phyloP scores from a whole-genome alignment of 2,797 vertebrate genomes.

The Kryptopterus vitreolus region DNA sequence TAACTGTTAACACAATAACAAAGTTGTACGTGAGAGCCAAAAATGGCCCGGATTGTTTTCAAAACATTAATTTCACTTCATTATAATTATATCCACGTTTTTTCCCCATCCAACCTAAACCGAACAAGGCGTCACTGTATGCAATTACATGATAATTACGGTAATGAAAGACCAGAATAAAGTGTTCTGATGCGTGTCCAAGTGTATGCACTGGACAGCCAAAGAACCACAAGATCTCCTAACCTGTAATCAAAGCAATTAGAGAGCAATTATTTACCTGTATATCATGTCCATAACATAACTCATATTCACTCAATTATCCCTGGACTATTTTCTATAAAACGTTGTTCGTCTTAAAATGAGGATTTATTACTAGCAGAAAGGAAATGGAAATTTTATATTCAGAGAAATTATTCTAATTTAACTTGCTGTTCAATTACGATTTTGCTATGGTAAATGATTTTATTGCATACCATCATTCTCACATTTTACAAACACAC shows the following conservation, averaged over 20 bases:
- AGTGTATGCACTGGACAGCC: neutral
- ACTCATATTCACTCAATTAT: neutral
- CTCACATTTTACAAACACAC: neutral
- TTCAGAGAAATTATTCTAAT: neutral
- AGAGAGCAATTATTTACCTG: neutral
- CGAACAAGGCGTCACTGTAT: neutral
- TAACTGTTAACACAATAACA: neutral
- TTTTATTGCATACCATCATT: neutral
- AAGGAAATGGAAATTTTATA: neutral
- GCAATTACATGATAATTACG: neutral
- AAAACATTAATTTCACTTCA: neutral
- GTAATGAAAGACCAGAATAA: neutral
- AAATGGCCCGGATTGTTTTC: neutral
- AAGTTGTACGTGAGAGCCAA: neutral
- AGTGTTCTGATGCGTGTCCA: constrained; percentile 3
- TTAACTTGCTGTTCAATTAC: too few relatives aligned
- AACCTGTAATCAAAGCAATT: neutral
- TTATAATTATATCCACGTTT: neutral
- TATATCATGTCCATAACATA: neutral
- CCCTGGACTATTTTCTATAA: neutral
- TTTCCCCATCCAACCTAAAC: neutral
- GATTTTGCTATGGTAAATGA: neutral
- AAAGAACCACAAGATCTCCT: neutral
- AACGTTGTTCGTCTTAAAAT: neutral
- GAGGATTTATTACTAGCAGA: neutral